Evolutionary conservation across 2,797 vertebrate species (phyloP).

Genomic region (Eutrigla gurnardus): DNA sequence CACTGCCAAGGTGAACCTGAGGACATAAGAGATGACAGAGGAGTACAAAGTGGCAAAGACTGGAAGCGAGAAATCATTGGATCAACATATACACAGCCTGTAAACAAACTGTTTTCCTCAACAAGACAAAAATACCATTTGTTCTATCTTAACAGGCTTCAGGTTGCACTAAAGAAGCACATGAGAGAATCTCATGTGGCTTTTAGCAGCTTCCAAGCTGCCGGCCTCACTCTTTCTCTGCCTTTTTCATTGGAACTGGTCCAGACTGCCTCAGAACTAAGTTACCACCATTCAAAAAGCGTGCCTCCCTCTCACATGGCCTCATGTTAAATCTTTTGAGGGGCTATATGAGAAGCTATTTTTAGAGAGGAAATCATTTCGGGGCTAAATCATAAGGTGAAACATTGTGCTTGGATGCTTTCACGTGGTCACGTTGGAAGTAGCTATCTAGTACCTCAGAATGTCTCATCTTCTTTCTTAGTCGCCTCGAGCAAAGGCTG

Average conservation of each 20-base stretch:
- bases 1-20: conserved; percentile 43
- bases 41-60: conserved; percentile 29
- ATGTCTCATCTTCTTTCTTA: conserved; percentile 19
- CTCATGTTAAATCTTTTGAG: conserved; percentile 26
- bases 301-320: conserved; percentile 16
- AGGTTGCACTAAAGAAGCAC: conserved; percentile 24
- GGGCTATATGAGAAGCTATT: conserved; percentile 19
- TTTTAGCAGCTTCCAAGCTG: conserved; percentile 63
- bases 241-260: conserved; percentile 34
- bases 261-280: conserved; percentile 39
- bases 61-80: conserved; percentile 12
- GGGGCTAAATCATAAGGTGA: conserved; percentile 16
- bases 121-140: background rate
- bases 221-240: conserved; percentile 44
- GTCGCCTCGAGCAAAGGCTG: conserved; percentile 14
- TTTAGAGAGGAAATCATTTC: conserved; percentile 41
- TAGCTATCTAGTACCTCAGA: conserved; percentile 4
- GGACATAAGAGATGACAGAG: conserved; percentile 30
- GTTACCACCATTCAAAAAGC: conserved; percentile 36
- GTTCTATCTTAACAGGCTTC: conserved; percentile 6
- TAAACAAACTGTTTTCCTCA: conserved; percentile 39
- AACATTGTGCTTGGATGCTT: conserved; percentile 13
- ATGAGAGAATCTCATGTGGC: conserved; percentile 41
- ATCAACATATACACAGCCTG: conserved; percentile 10
- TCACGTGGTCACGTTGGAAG: conserved; percentile 12